phyloP scores from a whole-genome alignment of 2,797 vertebrate genomes.

The Sternotherus odoratus region DNA sequence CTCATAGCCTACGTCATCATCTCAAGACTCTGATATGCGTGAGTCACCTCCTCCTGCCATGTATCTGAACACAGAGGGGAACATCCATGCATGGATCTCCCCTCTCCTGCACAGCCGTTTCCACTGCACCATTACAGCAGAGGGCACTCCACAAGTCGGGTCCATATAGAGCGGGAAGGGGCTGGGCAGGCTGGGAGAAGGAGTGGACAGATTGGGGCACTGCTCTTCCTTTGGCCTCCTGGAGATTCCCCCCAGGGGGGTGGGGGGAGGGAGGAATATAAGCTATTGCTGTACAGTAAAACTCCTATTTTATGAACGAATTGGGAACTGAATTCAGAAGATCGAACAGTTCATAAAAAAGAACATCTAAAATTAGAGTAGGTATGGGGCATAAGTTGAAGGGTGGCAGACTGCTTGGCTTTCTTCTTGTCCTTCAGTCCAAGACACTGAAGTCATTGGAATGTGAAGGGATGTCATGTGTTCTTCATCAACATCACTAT shows the following conservation, averaged over 20 bases:
- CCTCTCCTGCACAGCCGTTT: background rate
- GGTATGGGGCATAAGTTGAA: background rate
- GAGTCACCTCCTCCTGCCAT: background rate
- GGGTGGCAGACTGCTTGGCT: background rate
- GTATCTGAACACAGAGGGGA: background rate
- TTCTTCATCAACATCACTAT: background rate
- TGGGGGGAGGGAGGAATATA: background rate
- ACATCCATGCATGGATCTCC: background rate
- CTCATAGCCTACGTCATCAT: background rate
- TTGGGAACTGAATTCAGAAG: background rate
- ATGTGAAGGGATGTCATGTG: background rate
- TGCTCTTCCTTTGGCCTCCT: background rate
- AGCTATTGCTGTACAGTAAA: accelerated
- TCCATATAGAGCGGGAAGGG: background rate
- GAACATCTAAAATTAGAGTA: background rate
- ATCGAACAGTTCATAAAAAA: background rate
- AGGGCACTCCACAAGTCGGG: background rate
- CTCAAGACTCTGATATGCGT: background rate
- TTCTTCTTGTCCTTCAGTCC: background rate
- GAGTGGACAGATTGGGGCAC: background rate
- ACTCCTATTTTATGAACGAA: background rate
- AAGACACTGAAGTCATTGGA: background rate
- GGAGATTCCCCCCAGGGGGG: background rate
- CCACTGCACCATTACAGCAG: background rate
- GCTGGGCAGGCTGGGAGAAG: accelerated